Evolutionary conservation across 2,797 vertebrate genomes (phyloP), one percentile per base, ranked within the genome.

Genomic region (Urocyon cinereoargenteus): DNA sequence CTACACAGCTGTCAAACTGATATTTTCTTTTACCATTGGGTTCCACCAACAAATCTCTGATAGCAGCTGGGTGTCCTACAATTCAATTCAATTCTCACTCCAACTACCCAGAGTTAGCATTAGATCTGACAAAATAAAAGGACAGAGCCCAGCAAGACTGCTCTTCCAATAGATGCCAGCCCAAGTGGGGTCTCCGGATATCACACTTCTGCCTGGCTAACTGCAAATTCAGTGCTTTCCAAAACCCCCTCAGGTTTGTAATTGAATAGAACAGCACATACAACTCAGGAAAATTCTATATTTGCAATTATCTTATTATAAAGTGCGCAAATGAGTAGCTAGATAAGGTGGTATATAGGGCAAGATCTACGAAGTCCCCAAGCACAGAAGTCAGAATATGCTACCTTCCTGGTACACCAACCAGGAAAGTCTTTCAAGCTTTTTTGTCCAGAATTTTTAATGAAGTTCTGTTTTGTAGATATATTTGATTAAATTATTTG

Each of bases 381-480:
- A 66, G 19, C 92, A 83, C 31, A 53, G 73, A 72, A 15, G n/a
- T 59, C 15, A 1, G 40, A 16, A 6, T 5, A 2, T 51, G 26
- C 34, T 26, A 13, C 49, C 15, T 19, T 49, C 40, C 34, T 40
- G 19, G 5, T 13, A 5, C 19, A n/a, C 28, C 49, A 86, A 4
- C 10, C 36, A 36, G 10, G 70, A 82, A 75, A 13, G n/a, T 86
- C 57, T 31, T 13, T 31, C 18, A 49, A 55, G 9, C 61, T 53
- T 82, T 68, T 34, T 31, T 18, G 2, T 73, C 57, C 57, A 49
- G 51, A 86, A 64, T 79, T 61, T 78, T 36, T 73, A 78, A 16
- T 95, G 49, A 45, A 45, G 73, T 79, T 94, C 77, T 19, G 26
- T 96, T 95, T 64, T 92, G n/a, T 36, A 31, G 55, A 16, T 11